A percentile compares a stretch with the other conserved stretches of the same genome.
These are phyloP conservation scores for Ethmia dodecea DNA, from an alignment of 2,888 invertebrate species.

Conservation along the genomic window DNA sequence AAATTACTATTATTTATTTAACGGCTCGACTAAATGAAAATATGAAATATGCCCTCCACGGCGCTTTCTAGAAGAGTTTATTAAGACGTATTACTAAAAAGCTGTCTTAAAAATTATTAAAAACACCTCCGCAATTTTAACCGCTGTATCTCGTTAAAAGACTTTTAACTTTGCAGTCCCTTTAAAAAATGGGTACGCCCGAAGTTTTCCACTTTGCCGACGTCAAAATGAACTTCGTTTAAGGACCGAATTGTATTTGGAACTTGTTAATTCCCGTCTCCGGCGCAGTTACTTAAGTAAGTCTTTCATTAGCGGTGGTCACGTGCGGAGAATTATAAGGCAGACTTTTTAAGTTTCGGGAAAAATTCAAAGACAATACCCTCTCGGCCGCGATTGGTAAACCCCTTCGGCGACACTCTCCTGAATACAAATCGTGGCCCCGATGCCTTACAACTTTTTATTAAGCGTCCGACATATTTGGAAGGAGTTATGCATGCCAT, in stretches of 20 bases:
- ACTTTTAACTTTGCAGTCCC: constrained; percentile 55
- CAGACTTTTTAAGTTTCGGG: constrained; percentile 41
- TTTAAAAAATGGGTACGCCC: constrained; percentile 46
- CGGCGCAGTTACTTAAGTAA: constrained; percentile 64
- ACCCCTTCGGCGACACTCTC: constrained; percentile 32
- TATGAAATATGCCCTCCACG: constrained; percentile 31
- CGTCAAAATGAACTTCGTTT: constrained; percentile 67
- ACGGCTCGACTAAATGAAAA: constrained; percentile 50
- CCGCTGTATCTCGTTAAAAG: constrained; percentile 45
- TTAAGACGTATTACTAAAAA: constrained; percentile 28
- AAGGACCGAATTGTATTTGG: constrained; percentile 69
- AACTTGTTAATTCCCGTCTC: constrained; percentile 71
- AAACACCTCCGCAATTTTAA: constrained; percentile 33
- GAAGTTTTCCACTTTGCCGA: constrained; percentile 68
- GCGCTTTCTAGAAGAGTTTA: constrained; percentile 23
- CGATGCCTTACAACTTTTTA: constrained; percentile 31
- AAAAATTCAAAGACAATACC: constrained; percentile 53
- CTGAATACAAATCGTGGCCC: constrained; percentile 43
- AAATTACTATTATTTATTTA: constrained; percentile 60
- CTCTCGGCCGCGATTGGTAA: constrained; percentile 31
- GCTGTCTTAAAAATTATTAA: constrained; percentile 23
- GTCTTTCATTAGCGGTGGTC: constrained; percentile 71
- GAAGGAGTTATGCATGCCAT: constrained; percentile 7
- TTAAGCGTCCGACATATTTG: constrained; percentile 26
- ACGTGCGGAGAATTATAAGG: constrained; percentile 65